Base-by-base conservation (phyloP, 2,113 vertebrate genomes). In the Alectura lathami region DNA sequence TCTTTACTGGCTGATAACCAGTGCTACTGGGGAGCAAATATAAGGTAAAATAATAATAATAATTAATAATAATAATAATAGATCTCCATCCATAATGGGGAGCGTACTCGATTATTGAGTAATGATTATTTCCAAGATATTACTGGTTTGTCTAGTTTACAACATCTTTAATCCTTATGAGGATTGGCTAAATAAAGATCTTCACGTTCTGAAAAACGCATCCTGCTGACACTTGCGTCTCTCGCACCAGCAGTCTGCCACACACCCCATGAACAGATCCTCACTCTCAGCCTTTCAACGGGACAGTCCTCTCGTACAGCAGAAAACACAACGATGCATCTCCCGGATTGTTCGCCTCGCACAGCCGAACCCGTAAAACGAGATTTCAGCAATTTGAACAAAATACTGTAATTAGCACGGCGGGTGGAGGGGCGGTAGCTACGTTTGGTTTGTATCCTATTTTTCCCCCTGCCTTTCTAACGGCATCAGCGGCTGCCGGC, bases 251-350 rank as follows among this genome's bases (percentile, higher is more conserved):
- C 4, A 88, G 32, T 24, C 20, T 0, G 11, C 23, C 22, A 43
- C 32, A 20, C 38, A 74, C 4, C 29, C 17, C n/a, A 7, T 22
- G 5, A 34, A 5, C 3, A 22, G 43, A n/a, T 8, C 32, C 38
- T 2, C 0, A 22, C 18, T 16, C 29, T 32, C 5, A 9, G 13
- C 22, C 57, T 17, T 2, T 13, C 26, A 3, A 11, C 3, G 24
- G 13, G 8, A 4, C 8, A 14, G 6, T 20, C 17, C 30, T 15
- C 38, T 18, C 9, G 4, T 2, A 11, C 43, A 48, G 50, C 75
- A 6, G 36, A 6, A 14, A 6, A 24, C 23, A 3, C 0, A 47
- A 43, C 2, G 1, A 3, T 1, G 6, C 22, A 11, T 24, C 50
- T 26, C 51, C 17, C 17, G 53, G 17, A 32, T 18, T 4, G 30